phyloP scores from a whole-genome alignment of 2,797 vertebrate genomes.

The Sebastes ruberrimus region DNA sequence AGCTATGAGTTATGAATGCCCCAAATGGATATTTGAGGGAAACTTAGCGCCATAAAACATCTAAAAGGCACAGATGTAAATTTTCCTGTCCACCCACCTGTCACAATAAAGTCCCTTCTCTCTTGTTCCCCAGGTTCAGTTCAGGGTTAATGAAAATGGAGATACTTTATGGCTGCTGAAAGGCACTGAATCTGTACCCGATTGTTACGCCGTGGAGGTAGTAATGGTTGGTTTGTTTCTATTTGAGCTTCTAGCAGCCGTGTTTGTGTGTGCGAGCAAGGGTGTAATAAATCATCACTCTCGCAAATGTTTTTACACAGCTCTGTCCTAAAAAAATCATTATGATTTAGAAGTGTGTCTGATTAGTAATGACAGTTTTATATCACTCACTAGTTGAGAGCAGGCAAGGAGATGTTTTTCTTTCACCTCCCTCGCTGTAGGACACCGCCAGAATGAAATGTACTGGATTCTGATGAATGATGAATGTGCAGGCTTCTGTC shows the following conservation, averaged over 20 bases:
- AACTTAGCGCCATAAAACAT: conserved; percentile 46
- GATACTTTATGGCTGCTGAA: conserved; percentile 53
- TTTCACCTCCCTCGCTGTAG: neutral
- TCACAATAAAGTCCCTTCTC: conserved; percentile 39
- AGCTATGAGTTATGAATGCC: conserved; percentile 40
- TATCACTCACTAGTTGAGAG: conserved; percentile 23
- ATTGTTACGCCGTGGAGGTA: conserved; percentile 15
- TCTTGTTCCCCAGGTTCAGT: conserved; percentile 63
- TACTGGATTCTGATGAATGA: conserved; percentile 16
- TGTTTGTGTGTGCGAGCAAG: neutral
- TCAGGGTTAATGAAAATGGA: conserved; percentile 69
- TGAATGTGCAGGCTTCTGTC: neutral
- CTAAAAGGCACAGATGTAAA: conserved; percentile 36
- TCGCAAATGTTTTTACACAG: conserved; percentile 40
- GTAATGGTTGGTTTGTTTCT: conserved; percentile 51
- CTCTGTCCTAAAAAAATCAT: conserved; percentile 43
- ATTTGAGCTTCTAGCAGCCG: conserved; percentile 4
- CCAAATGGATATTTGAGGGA: conserved; percentile 6
- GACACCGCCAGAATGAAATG: conserved; percentile 23
- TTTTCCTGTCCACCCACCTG: conserved; percentile 32
- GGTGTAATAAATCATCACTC: conserved; percentile 40
- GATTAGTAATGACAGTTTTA: conserved; percentile 43
- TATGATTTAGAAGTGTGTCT: conserved; percentile 48
- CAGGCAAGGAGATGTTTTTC: neutral
- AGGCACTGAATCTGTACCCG: conserved; percentile 46